These are phyloP conservation scores for Callionymus lyra DNA, from an alignment of 2,113 vertebrate genomes.

Conservation along the genomic window DNA sequence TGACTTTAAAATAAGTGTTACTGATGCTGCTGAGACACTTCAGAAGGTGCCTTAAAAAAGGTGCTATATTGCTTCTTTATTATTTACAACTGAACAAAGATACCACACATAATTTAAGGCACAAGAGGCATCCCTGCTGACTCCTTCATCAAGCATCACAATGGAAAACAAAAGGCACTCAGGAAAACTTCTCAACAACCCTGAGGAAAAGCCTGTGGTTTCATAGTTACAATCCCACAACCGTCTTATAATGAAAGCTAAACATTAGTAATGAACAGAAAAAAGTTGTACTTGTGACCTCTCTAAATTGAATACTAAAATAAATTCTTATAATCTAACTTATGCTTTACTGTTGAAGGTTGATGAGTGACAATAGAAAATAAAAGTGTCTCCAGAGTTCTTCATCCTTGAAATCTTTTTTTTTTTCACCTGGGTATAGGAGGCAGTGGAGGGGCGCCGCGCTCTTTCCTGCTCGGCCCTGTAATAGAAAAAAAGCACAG, in stretches of 20 bases:
- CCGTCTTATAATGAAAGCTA: too few species aligned
- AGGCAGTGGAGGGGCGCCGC: constrained; percentile 87
- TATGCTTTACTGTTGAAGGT: too few species aligned
- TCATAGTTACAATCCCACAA: background rate
- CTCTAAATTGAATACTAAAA: too few species aligned
- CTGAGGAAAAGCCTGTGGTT: background rate
- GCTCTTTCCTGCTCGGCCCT: constrained; percentile 85
- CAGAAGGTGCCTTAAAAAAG: too few species aligned
- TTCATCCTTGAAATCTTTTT: background rate
- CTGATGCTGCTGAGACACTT: too few species aligned
- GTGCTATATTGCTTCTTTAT: constrained; percentile 7
- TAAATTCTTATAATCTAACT: too few species aligned
- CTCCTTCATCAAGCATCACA: constrained; percentile 21
- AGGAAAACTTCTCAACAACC: constrained; percentile 5
- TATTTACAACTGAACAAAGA: constrained; percentile 4
- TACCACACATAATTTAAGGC: constrained; percentile 21
- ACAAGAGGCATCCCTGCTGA: constrained; percentile 14
- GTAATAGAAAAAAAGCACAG: constrained; percentile 17
- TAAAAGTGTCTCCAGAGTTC: constrained; percentile 1
- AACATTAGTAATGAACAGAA: too few species aligned
- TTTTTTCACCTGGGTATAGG: constrained; percentile 86
- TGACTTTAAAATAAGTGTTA: constrained; percentile 4
- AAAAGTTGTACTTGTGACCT: too few species aligned
- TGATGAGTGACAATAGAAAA: background rate
- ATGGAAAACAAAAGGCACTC: constrained; percentile 25